Base-by-base conservation (phyloP, 2,113 vertebrate species). In the Rhinichthys klamathensis region DNA sequence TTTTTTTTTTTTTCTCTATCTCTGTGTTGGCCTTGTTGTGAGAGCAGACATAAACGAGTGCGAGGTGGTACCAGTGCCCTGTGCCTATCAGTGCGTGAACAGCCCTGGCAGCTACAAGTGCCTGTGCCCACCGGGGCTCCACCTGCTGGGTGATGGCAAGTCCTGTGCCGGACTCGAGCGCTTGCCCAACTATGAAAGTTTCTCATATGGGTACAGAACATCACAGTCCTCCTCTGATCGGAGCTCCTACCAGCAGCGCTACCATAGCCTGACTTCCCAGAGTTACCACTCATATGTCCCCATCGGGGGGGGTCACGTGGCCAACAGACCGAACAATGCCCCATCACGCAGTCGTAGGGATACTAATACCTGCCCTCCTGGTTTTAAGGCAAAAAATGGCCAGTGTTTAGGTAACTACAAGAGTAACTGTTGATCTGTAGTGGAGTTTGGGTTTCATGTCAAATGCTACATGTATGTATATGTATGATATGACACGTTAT, bases 31-130 rank as follows among this genome's bases (percentile, higher is more conserved):
- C 91, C 93, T 92, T 95, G 94, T 90, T 93, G 91, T 89, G 96
- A 93, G 94, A 95, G 90, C 96, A 99, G 98, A 99, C 92, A 96
- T 97, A 96, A 98, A 99, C 95, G 98, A 99, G 94, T 99, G 98
- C 86, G 96, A 97, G 90, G 94, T 94, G 91, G 94, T 96, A 84
- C 97, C 96, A 74, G 95, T 94, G 86, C 96, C 97, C 91, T 99
- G 98, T 91, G 98, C 97, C 81, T 93, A 96, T 95, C 96, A 93
- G 80, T 99, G 98, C 90, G 90, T 96, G 96, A 98, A 99, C 96
- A 97, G 91, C 87, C 97, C 96, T 0, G 96, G 98, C 96, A 99
- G 97, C 97, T 99, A 96, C 96, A 96, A 94, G 94, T 99, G 98
- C 94, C 60, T 93, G 89, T 99, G 98, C 95, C 97, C 96, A 0